phyloP scores from a whole-genome alignment of 2,888 invertebrate genomes.

The Anoncus sp. region DNA sequence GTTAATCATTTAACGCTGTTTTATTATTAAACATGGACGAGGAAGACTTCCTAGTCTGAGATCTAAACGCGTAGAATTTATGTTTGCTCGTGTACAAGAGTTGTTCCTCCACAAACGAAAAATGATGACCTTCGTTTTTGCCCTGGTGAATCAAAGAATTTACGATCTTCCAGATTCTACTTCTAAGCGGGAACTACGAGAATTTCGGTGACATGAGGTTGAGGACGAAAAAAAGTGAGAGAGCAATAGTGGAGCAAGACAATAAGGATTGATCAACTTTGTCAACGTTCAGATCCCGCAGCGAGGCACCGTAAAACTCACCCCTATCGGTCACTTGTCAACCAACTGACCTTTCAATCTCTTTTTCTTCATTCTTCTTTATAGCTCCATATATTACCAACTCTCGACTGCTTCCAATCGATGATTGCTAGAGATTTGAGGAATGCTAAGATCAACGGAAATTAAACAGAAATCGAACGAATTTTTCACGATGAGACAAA shows the following conservation, averaged over 20 bases:
- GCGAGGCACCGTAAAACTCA: slow-evolving; percentile 5
- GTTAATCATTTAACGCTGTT: slow-evolving; percentile 30
- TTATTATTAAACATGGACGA: slow-evolving; percentile 47
- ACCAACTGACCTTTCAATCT: slow-evolving; percentile 53
- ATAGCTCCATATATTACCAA: slow-evolving; percentile 23
- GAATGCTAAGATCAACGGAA: background rate
- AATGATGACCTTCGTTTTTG: background rate
- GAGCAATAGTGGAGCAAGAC: slow-evolving; percentile 4
- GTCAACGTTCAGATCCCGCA: slow-evolving; percentile 33
- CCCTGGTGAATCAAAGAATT: background rate
- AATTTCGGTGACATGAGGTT: background rate
- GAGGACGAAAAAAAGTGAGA: background rate
- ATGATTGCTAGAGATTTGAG: background rate
- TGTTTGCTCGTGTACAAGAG: no score
- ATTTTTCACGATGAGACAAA: background rate
- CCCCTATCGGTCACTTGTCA: slow-evolving; percentile 55
- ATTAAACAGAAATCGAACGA: background rate
- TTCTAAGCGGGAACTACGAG: background rate
- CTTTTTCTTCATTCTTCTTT: slow-evolving; percentile 37
- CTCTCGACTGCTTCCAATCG: background rate
- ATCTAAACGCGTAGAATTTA: slow-evolving; percentile 24
- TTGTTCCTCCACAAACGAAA: no score
- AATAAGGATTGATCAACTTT: slow-evolving; percentile 42
- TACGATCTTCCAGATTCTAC: background rate
- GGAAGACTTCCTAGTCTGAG: slow-evolving; percentile 7